Evolutionary conservation across 2,888 invertebrate genomes (phyloP), one percentile per base, ranked within the genome.

Genomic region (Athalia rosae): DNA sequence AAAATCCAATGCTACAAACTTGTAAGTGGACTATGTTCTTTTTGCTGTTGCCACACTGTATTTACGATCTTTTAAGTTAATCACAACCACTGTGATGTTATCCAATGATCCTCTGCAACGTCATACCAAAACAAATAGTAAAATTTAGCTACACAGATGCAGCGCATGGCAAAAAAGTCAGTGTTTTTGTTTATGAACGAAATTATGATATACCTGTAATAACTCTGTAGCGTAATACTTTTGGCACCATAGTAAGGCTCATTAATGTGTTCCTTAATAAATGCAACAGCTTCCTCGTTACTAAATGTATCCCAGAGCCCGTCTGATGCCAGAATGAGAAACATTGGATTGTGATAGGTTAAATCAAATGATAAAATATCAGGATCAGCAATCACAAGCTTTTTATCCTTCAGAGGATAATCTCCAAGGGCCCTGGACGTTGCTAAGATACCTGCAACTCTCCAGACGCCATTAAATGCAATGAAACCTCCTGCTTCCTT

Each of bases 261-360:
- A 86, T 95, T 93, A 61, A 98, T 92, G 83, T 96, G 93, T 85
- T 97, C 95, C 90, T 95, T 95, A 76, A 98, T 94, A 89, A 95
- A 98, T 83, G 94, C 94, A 11, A 98, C 94, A 45, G 98, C 98
- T 90, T 98, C 98, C 89, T 98, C 98, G 90, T 98, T 98, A 62
- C 95, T 93, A 89, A 98, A 98, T 28, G 97, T 97, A 89, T 99
- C 99, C 98, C 98, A 99, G 50, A 99, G 92, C 2, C 99, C 99
- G 91, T 99, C 99, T 0, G 98, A 96, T 11, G 98, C 99, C 78
- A 99, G 92, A 80, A 99, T 94, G 83, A 98, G 91, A 90, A 99
- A 99, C 91, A 95, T 93, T 0, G 98, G 97, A 86, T 94, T 95
- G 86, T 96, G 95, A 90, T 97, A 96, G 78, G 93, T 92, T 78